Conservation (phyloP, 2,113 vertebrate genomes). For the Alosa alosa region DNA sequence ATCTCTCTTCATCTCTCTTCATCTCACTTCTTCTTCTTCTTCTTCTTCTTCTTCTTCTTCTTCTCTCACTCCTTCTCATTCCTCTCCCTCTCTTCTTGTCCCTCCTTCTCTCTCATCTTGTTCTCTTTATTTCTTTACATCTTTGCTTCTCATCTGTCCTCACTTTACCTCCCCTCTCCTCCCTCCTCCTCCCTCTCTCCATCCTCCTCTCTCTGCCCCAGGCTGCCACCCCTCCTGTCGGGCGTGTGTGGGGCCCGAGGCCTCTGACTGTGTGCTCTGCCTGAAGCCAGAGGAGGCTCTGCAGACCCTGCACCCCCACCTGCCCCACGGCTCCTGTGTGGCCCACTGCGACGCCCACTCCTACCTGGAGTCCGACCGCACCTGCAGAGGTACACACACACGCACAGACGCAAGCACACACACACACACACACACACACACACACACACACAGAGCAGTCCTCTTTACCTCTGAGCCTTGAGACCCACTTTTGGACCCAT, state of each 20-base stretch:
- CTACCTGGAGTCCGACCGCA: conserved; percentile 66
- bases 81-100: background rate
- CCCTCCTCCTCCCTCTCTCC: background rate
- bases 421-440: conserved; percentile 1
- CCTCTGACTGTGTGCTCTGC: conserved; percentile 75
- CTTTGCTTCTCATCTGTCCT: background rate
- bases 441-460: background rate
- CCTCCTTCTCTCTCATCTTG: background rate
- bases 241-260: conserved; percentile 76
- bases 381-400: conserved; percentile 77
- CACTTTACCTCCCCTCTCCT: background rate
- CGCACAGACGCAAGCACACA: no score
- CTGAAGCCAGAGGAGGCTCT: conserved; percentile 69
- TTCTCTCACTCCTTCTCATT: background rate
- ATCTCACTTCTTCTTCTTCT: no score
- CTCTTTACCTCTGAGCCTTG: background rate
- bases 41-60: background rate
- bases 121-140: background rate
- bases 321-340: conserved; percentile 70
- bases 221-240: conserved; percentile 85
- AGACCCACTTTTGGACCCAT: background rate
- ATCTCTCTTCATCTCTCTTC: no score
- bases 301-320: conserved; percentile 51
- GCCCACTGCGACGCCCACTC: conserved; percentile 69
- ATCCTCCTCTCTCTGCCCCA: conserved; percentile 48